Percentiles rank a stretch among this genome's conserved stretches.
These are phyloP conservation scores for Thalassarche chlororhynchos DNA, from an alignment of 2,113 vertebrate genomes.

Conservation along the genomic window DNA sequence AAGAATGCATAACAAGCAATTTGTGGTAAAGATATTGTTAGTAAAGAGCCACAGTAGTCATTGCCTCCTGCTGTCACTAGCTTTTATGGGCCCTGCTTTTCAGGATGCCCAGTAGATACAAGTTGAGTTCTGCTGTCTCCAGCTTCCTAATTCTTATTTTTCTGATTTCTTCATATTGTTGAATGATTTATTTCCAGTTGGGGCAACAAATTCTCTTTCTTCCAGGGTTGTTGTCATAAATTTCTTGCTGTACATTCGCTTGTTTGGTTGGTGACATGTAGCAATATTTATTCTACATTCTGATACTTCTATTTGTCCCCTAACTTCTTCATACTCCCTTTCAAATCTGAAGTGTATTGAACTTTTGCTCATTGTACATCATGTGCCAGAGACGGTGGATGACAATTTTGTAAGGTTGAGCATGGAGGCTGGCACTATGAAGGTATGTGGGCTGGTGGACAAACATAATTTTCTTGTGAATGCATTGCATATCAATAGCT, in stretches of 20 bases:
- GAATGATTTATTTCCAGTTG: constrained; percentile 31
- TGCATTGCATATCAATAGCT: neutral
- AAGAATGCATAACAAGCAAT: neutral
- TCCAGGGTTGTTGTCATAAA: constrained; percentile 27
- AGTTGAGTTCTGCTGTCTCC: neutral
- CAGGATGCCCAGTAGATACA: neutral
- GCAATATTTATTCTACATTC: constrained; percentile 20
- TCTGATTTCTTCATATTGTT: constrained; percentile 13
- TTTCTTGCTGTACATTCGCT: neutral
- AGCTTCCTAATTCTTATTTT: neutral
- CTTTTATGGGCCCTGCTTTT: neutral
- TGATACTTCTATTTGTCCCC: neutral
- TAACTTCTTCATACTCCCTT: constrained; percentile 14
- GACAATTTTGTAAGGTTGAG: constrained; percentile 10
- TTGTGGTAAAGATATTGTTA: neutral
- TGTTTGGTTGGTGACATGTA: constrained; percentile 24
- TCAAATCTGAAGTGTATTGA: constrained; percentile 36
- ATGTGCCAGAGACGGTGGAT: neutral
- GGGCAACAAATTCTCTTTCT: neutral
- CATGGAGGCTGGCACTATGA: neutral
- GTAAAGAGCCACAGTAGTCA: neutral
- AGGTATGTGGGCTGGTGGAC: neutral
- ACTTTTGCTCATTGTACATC: neutral
- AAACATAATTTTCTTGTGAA: neutral
- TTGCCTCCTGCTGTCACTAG: neutral